Evolutionary conservation across 2,888 invertebrate species (phyloP), one percentile per base, ranked within the genome.

Genomic region (Sylvicola cinctus): DNA sequence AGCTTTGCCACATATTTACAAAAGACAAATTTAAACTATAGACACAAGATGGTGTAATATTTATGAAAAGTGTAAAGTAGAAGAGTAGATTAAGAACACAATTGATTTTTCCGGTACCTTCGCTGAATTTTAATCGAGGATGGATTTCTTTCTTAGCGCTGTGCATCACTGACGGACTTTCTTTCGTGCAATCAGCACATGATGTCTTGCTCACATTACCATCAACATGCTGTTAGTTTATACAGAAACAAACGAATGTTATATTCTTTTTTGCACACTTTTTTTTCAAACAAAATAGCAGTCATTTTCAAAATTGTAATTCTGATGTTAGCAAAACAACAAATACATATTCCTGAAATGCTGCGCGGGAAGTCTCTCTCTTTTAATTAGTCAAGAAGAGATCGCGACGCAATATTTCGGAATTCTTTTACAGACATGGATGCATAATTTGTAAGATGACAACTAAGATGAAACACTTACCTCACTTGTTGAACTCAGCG

Each of bases 151-250:
- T 36, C 16, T 17, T 32, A 26, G 20, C 20, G 20, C 12, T 32
- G 7, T 36, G 32, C 23, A 26, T 23, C 14, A 23, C 20, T 20
- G 20, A 15, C 29, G 16, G n/a, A 29, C 16, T 33, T 29, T 28
- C 29, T 29, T 33, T 29, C 3, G 28, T 17, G 12, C 10, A 23
- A 30, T 31, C 28, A 13, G 16, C 30, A 17, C 25, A n/a, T 25
- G n/a, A 23, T 30, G 16, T 15, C 25, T 29, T 25, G 26, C 16
- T 30, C 16, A 25, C 10, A 50, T 47, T 52, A 46, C 43, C 48
- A 50, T 49, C 59, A 59, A 63, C 54, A 64, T 62, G 56, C 60
- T 61, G 55, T 65, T 63, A 65, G 55, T 65, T 66, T 65, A 66
- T 51, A 31, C 55, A 59, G 47, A 28, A 42, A 47, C 20, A 20